Percentiles rank a stretch among this genome's conserved stretches.
Conservation (phyloP, 2,113 vertebrate genomes). For the Sula dactylatra region DNA sequence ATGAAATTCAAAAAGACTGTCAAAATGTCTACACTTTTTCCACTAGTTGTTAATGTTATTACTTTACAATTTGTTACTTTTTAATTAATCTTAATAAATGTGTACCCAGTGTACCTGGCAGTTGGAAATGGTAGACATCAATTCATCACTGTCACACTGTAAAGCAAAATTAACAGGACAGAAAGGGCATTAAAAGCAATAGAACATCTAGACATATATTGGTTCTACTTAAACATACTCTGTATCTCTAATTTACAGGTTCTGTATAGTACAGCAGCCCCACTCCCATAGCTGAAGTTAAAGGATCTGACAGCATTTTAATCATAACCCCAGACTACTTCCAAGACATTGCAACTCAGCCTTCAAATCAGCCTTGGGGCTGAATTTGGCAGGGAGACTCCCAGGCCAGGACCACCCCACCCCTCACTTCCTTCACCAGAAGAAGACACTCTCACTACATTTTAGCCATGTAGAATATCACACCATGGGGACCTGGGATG, state of each 20-base stretch:
- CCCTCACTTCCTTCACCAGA: neutral
- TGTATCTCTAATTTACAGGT: constrained; percentile 33
- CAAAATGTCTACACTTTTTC: constrained; percentile 89
- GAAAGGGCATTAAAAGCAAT: constrained; percentile 40
- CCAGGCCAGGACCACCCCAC: neutral
- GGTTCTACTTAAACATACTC: constrained; percentile 59
- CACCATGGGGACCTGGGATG: neutral
- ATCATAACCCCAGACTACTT: neutral
- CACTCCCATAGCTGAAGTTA: neutral
- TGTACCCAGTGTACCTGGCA: constrained; percentile 73
- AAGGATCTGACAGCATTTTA: constrained; percentile 22
- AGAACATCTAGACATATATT: constrained; percentile 41
- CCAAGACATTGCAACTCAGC: neutral
- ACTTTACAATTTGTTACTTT: constrained; percentile 84
- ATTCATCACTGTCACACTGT: constrained; percentile 59
- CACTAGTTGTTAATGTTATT: constrained; percentile 87
- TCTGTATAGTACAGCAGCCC: neutral
- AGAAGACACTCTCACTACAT: neutral
- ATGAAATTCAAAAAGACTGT: constrained; percentile 96
- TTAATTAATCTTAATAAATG: constrained; percentile 87
- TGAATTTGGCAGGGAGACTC: neutral
- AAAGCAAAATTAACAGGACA: constrained; percentile 65
- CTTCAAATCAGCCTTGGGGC: neutral
- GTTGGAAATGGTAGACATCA: constrained; percentile 62
- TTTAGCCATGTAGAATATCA: neutral